A percentile compares a stretch with the other conserved stretches of the same genome.
Conservation (phyloP, 2,888 invertebrate species). For the Eubasilissa splendida region DNA sequence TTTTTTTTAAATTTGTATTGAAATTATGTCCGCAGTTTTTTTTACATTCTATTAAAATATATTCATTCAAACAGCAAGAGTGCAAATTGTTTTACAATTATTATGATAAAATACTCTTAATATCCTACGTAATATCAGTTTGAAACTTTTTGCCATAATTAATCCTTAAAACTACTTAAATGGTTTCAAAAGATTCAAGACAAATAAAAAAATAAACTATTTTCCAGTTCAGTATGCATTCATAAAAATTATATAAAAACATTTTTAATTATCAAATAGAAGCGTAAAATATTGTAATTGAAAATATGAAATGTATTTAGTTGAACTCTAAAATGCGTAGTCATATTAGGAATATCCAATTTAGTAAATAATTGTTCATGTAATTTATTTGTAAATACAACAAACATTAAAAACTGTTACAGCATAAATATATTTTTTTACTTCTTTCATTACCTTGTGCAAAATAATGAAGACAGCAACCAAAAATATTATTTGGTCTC, state of each 20-base stretch:
- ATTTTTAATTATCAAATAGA: slow-evolving; percentile 2
- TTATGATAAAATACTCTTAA: no score
- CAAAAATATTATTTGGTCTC: no score
- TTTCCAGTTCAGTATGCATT: background rate
- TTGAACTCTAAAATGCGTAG: slow-evolving; percentile 10
- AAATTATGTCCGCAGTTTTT: no score
- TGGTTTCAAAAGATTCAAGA: background rate
- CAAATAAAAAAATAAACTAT: background rate
- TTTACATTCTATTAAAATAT: no score
- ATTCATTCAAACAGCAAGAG: no score
- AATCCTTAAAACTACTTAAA: background rate
- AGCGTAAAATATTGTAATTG: background rate
- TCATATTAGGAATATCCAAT: slow-evolving; percentile 29
- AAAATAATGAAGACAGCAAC: no score
- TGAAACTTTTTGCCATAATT: background rate
- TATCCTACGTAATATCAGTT: no score
- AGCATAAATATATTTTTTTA: background rate
- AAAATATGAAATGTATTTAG: slow-evolving; percentile 12
- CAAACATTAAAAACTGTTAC: slow-evolving; percentile 31
- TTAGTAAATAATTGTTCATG: slow-evolving; percentile 23
- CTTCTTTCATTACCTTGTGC: background rate
- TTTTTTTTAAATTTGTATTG: no score
- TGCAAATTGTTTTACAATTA: no score
- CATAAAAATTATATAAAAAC: background rate
- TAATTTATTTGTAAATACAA: slow-evolving; percentile 40